These are phyloP conservation scores for Tarsius wallacei DNA, from an alignment of 2,797 vertebrate species.

Conservation along the genomic window DNA sequence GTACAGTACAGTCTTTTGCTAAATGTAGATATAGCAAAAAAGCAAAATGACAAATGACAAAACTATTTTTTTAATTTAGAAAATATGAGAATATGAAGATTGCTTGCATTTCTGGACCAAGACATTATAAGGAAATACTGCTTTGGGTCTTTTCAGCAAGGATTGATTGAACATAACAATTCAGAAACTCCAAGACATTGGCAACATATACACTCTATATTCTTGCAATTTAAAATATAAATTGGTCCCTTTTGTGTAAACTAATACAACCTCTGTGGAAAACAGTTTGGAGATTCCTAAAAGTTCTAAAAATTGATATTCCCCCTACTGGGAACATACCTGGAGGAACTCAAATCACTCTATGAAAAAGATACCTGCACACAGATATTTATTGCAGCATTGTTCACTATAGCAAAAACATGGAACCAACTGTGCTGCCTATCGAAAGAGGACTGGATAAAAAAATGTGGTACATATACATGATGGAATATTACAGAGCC, in stretches of 20 bases:
- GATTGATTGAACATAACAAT: background rate
- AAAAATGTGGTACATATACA: too few species aligned
- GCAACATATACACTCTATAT: background rate
- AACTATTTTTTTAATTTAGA: background rate
- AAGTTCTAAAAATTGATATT: too few species aligned
- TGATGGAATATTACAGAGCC: too few species aligned
- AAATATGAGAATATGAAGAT: background rate
- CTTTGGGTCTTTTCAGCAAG: background rate
- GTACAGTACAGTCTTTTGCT: background rate
- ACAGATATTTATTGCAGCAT: too few species aligned
- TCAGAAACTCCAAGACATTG: background rate
- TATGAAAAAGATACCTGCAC: too few species aligned
- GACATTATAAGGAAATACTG: background rate
- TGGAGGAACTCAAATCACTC: too few species aligned
- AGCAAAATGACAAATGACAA: background rate
- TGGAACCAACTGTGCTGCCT: too few species aligned
- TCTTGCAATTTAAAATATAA: background rate
- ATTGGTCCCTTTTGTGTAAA: background rate
- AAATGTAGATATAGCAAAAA: slow-evolving; percentile 27
- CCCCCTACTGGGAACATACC: too few species aligned
- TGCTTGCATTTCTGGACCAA: background rate
- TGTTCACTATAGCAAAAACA: too few species aligned
- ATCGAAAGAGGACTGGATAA: too few species aligned
- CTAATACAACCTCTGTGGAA: too few species aligned
- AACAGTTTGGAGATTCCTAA: too few species aligned